Percentiles rank a stretch among this genome's conserved stretches.
phyloP scores from a whole-genome alignment of 2,113 vertebrate species.

The Daphoenositta chrysoptera region DNA sequence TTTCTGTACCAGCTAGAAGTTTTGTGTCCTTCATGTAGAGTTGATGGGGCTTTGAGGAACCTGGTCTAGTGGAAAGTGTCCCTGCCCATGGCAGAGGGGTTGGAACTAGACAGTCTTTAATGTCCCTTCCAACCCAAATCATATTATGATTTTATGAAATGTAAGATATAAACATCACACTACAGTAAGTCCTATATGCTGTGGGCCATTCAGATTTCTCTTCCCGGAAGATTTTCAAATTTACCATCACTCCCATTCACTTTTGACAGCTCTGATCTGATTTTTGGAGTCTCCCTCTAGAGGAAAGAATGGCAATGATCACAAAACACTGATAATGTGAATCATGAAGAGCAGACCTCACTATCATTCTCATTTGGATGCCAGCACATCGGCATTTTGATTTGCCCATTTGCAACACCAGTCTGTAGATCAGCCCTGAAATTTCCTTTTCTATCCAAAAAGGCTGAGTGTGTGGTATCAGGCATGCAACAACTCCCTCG shows the following conservation, averaged over 20 bases:
- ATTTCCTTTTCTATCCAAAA: background rate
- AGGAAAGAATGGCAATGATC: background rate
- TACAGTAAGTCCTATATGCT: background rate
- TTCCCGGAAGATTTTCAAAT: background rate
- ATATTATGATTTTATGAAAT: background rate
- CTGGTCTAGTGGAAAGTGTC: background rate
- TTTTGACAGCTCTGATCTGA: background rate
- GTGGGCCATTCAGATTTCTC: background rate
- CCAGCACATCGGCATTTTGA: background rate
- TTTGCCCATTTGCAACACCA: background rate
- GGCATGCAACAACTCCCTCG: background rate
- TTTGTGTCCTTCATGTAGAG: background rate
- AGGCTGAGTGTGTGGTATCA: background rate
- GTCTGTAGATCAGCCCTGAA: background rate
- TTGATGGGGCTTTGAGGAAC: background rate
- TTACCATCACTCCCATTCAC: background rate
- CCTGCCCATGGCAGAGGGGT: background rate
- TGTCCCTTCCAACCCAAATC: background rate
- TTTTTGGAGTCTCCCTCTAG: background rate
- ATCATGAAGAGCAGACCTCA: background rate
- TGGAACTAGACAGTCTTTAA: background rate
- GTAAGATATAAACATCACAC: background rate
- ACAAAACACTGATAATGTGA: background rate
- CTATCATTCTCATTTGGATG: background rate
- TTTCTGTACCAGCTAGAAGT: background rate